phyloP scores from a whole-genome alignment of 2,113 vertebrate genomes.

The Lampris incognitus region DNA sequence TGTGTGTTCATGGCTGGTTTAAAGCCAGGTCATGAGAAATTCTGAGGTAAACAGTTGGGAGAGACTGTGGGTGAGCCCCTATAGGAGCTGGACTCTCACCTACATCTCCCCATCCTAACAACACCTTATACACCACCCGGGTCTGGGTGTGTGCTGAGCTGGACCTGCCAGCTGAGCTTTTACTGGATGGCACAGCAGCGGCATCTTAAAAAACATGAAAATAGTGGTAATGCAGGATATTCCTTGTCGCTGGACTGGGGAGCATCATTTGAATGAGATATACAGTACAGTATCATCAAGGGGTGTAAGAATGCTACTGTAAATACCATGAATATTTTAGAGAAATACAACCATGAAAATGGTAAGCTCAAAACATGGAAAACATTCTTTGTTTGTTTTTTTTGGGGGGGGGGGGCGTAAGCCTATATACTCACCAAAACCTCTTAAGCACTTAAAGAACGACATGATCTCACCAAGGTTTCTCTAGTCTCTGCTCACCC shows the following conservation, averaged over 20 bases:
- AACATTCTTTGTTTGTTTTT: background rate
- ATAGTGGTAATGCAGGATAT: background rate
- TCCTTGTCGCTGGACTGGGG: background rate
- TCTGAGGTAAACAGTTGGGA: too few relatives aligned
- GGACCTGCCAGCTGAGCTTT: background rate
- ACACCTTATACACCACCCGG: background rate
- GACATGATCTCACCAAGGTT: background rate
- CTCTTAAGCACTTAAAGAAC: conserved; percentile 46
- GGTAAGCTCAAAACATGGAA: conserved; percentile 67
- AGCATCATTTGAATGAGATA: background rate
- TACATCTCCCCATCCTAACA: conserved; percentile 78
- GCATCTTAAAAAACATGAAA: background rate
- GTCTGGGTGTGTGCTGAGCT: background rate
- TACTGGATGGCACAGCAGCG: background rate
- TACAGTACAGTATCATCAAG: background rate
- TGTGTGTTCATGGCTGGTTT: conserved; percentile 15
- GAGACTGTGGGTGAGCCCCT: conserved; percentile 71
- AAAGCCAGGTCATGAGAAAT: conserved; percentile 48
- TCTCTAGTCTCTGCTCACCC: background rate
- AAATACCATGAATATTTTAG: background rate
- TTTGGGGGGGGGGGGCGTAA: conserved; percentile 32
- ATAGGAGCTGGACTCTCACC: conserved; percentile 73
- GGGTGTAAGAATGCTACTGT: background rate
- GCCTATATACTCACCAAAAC: conserved; percentile 46
- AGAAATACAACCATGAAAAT: conserved; percentile 34